These are phyloP conservation scores for Lomographa bimaculata DNA, from an alignment of 2,888 invertebrate species.

Conservation along the genomic window DNA sequence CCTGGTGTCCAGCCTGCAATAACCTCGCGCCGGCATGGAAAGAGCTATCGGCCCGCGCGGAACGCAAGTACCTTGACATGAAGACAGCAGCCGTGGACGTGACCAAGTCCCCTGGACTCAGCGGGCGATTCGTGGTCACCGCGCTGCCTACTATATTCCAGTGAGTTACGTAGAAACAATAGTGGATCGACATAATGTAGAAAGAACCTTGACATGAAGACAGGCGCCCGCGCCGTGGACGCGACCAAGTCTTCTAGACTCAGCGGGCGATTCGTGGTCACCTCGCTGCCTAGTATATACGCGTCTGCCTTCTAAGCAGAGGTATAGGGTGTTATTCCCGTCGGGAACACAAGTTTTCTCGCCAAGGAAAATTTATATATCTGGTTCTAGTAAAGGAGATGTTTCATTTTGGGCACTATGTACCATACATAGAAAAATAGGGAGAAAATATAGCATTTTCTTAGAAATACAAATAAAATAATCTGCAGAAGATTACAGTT, in stretches of 20 bases:
- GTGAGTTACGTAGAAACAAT: too few relatives aligned
- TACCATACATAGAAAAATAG: too few relatives aligned
- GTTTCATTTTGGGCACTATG: too few relatives aligned
- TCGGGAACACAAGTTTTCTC: too few relatives aligned
- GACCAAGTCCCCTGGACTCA: constrained; percentile 96
- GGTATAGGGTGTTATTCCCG: too few relatives aligned
- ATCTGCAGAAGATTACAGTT: too few relatives aligned
- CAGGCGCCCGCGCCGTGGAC: constrained; percentile 97
- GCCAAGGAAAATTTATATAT: too few relatives aligned
- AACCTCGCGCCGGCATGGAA: constrained; percentile 95
- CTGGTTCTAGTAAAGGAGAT: too few relatives aligned
- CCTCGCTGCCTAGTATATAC: constrained; percentile 97
- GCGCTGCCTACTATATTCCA: constrained; percentile 98
- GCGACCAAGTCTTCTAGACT: constrained; percentile 97
- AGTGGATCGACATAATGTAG: too few relatives aligned
- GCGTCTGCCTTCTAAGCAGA: too few relatives aligned
- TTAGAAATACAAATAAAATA: too few relatives aligned
- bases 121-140: constrained; percentile 98
- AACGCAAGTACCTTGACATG: constrained; percentile 83
- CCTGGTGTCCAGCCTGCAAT: constrained; percentile 99
- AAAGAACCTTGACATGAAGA: constrained; percentile 87
- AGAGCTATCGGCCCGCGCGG: constrained; percentile 87
- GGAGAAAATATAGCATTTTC: too few relatives aligned
- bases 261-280: constrained; percentile 98
- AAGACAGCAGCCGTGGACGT: constrained; percentile 97